Base-by-base conservation (phyloP, 2,797 vertebrate species). In the Mormyrus hasselquistii region DNA sequence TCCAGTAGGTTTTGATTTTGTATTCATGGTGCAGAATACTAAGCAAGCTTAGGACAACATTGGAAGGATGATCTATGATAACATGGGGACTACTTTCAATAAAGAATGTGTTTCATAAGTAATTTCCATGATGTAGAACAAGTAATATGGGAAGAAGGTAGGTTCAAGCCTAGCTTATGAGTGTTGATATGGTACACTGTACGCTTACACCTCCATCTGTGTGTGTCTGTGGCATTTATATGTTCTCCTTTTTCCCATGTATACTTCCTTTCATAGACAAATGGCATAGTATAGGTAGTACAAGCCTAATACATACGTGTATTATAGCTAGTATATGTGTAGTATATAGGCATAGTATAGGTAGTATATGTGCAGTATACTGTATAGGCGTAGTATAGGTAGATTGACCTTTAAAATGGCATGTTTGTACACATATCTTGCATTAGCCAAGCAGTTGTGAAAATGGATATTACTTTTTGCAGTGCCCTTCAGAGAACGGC, bases 21-120 rank as follows among this genome's bases (percentile, higher is more conserved):
- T 22, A 59, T 19, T 19, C 14, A 85, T 85, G 83, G 22, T 50
- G 22, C n/a, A 52, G 83, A 85, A 53, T 85, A 50, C 49, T 85
- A 85, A 85, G 12, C 22, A 52, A 44, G 50, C 22, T 9, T 53
- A 41, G 29, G 34, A 57, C 34, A 44, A 19, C 34, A 38, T 34
- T 3, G 1, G 52, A 29, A 87, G 38, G 52, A 87, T 87, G 86
- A 87, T 57, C 14, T 52, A 22, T n/a, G 53, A 87, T 16, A 41
- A 38, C 5, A 14, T 34, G 47, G 25, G 55, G 44, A 52, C 82
- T 62, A 59, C n/a, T 65, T 38, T 10, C n/a, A 19, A 73, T 34
- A 52, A 86, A 89, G 53, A 44, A 62, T 59, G 34, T 47, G 82
- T 14, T 69, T 59, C 69, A 49, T 86, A 89, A 52, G 82, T 8